Evolutionary conservation across 2,113 vertebrate species (phyloP).

Genomic region (Atherinomorus stipes): DNA sequence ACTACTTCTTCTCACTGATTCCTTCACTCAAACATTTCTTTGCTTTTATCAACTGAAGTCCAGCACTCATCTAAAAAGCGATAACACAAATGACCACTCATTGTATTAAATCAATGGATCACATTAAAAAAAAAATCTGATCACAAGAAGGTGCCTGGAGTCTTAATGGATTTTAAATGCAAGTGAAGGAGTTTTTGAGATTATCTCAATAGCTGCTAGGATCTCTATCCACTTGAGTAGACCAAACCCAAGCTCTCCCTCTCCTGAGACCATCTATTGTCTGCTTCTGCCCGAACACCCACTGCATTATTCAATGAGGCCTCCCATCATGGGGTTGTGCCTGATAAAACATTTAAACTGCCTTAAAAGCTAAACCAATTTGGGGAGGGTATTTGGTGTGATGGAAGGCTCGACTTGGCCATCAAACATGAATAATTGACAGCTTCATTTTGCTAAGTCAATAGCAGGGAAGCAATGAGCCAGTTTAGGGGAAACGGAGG

Average conservation of each 20-base stretch:
- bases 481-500: slow-evolving; percentile 27
- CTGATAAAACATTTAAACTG: slow-evolving; percentile 81
- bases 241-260: slow-evolving; percentile 27
- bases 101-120: slow-evolving; percentile 6
- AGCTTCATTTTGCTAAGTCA: slow-evolving; percentile 71
- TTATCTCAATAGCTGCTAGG: slow-evolving; percentile 51
- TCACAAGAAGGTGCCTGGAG: slow-evolving; percentile 25
- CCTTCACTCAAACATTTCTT: slow-evolving; percentile 48
- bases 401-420: slow-evolving; percentile 27
- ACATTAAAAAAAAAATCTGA: slow-evolving; percentile 29
- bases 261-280: slow-evolving; percentile 71
- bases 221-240: slow-evolving; percentile 67
- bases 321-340: slow-evolving; percentile 60
- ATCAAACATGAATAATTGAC: slow-evolving; percentile 75
- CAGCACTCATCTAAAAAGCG: background rate
- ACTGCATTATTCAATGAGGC: slow-evolving; percentile 81
- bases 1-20: slow-evolving; percentile 33
- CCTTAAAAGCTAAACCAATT: slow-evolving; percentile 73
- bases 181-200: slow-evolving; percentile 31
- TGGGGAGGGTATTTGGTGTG: slow-evolving; percentile 31
- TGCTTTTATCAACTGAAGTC: slow-evolving; percentile 35
- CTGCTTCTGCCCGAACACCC: slow-evolving; percentile 61
- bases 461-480: slow-evolving; percentile 56
- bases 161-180: slow-evolving; percentile 56
- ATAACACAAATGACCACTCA: background rate